phyloP scores from a whole-genome alignment of 2,113 vertebrate species.

The Notothenia rossii region DNA sequence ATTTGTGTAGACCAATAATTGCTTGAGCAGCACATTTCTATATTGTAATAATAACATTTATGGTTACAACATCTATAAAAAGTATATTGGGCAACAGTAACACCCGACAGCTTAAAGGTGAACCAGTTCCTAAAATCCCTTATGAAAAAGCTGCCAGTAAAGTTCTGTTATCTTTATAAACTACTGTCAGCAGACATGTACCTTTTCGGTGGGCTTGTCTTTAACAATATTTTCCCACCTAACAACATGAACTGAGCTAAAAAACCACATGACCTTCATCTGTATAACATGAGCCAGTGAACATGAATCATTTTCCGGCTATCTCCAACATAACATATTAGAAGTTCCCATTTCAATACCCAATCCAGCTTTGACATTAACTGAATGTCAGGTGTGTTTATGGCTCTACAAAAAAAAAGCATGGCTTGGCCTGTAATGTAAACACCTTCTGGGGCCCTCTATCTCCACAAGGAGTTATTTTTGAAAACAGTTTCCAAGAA shows the following conservation, averaged over 20 bases:
- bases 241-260: not conserved
- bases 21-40: not conserved
- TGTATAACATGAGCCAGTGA: not conserved
- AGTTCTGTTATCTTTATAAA: not conserved
- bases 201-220: not conserved
- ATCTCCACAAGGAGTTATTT: slow-evolving; percentile 52
- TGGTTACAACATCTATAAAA: not conserved
- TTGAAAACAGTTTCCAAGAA: slow-evolving; percentile 60
- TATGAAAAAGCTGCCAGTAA: not conserved
- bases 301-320: not conserved
- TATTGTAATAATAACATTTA: not conserved
- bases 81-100: not conserved
- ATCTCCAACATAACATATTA: not conserved
- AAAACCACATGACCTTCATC: not conserved
- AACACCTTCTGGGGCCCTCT: not conserved
- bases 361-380: not conserved
- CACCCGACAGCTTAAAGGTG: not conserved
- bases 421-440: not conserved
- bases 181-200: not conserved
- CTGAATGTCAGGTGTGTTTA: slow-evolving; percentile 4
- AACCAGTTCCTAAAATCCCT: not conserved
- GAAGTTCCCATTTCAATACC: not conserved
- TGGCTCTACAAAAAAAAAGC: not conserved
- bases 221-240: not conserved
- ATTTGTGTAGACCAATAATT: not conserved